phyloP scores from a whole-genome alignment of 1,140 invertebrate genomes.

The Magallana angulata region DNA sequence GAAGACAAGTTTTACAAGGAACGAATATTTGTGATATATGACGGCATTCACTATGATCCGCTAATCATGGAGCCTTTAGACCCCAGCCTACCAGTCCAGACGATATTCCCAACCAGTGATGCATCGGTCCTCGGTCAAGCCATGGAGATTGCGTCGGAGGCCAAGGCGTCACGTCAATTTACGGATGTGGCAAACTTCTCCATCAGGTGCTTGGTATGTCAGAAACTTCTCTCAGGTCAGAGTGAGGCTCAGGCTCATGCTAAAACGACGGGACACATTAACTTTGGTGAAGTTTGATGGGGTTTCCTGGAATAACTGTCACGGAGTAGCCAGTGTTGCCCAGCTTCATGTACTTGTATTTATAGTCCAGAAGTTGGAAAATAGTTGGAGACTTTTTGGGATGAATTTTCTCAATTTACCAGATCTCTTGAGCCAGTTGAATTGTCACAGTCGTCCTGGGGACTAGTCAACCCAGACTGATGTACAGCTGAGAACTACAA shows the following conservation, averaged over 20 bases:
- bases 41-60: conserved; percentile 98
- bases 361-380: too few species aligned
- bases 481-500: too few species aligned
- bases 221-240: conserved; percentile 87
- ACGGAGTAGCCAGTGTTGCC: not conserved
- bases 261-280: conserved; percentile 89
- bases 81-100: conserved; percentile 76
- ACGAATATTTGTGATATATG: conserved; percentile 94
- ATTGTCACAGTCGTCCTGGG: too few species aligned
- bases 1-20: conserved; percentile 92
- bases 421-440: too few species aligned
- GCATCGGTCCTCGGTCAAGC: conserved; percentile 87
- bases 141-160: conserved; percentile 90
- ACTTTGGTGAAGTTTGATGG: conserved; percentile 87
- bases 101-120: conserved; percentile 89
- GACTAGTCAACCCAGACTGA: too few species aligned
- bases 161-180: conserved; percentile 91
- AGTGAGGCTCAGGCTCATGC: conserved; percentile 91
- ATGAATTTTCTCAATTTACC: too few species aligned
- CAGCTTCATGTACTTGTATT: too few species aligned
- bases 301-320: not conserved
- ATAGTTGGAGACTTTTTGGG: too few species aligned
- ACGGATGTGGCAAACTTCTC: conserved; percentile 94
- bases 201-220: conserved; percentile 90
- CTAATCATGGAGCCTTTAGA: conserved; percentile 89